phyloP scores from a whole-genome alignment of 1,140 invertebrate genomes.

The Drosophila parvula region DNA sequence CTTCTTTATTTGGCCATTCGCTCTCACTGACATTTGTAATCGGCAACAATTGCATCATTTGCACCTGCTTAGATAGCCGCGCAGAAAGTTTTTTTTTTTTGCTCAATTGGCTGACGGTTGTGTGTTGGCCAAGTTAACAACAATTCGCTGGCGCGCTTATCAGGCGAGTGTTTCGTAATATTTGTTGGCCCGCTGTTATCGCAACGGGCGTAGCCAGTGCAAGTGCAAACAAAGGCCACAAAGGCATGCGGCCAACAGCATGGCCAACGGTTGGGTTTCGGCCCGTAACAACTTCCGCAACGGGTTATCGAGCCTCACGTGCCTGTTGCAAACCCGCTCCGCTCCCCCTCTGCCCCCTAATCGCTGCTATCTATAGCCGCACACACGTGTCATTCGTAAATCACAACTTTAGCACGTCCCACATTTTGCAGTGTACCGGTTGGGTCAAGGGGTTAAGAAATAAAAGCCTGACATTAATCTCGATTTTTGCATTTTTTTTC shows the following conservation, averaged over 20 bases:
- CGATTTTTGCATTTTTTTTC: conserved; percentile 69
- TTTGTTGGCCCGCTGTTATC: conserved; percentile 46
- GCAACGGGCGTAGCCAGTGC: neutral
- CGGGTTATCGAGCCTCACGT: conserved; percentile 67
- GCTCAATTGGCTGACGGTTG: neutral
- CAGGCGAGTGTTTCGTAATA: conserved; percentile 44
- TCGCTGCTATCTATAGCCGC: conserved; percentile 31
- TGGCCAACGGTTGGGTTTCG: neutral
- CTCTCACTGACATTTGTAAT: conserved; percentile 54
- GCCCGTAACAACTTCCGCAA: conserved; percentile 58
- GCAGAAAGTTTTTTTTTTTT: conserved; percentile 28
- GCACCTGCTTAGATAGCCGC: conserved; percentile 61
- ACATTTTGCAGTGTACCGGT: conserved; percentile 31
- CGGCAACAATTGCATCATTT: conserved; percentile 64
- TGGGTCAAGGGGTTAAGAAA: neutral
- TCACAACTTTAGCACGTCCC: conserved; percentile 76
- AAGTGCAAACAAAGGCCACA: conserved; percentile 22
- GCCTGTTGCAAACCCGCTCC: conserved; percentile 40
- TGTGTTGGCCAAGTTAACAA: conserved; percentile 31
- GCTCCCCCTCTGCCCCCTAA: conserved; percentile 47
- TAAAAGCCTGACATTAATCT: conserved; percentile 72
- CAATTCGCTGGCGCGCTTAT: conserved; percentile 22
- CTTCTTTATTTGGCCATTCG: neutral
- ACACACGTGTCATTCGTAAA: conserved; percentile 73
- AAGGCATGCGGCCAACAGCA: neutral